Base-by-base conservation (phyloP, 2,888 invertebrate species). In the Dimorphilus gyrociliatus region DNA sequence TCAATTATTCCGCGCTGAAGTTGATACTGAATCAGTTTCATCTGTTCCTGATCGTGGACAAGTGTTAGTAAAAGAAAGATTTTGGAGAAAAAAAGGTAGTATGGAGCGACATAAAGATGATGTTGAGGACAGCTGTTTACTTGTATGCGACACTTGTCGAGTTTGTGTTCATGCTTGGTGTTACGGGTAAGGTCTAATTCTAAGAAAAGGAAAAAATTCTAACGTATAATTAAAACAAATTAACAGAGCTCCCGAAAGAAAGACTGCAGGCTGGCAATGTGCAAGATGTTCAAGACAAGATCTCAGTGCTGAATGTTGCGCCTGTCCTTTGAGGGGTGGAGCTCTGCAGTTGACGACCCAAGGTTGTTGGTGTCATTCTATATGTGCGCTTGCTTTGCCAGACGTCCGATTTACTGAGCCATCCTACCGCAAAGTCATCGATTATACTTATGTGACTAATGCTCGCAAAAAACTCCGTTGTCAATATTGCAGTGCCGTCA, bases 141-240 rank as follows among this genome's bases (percentile, higher is more conserved):
- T 72, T 7, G 60, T 64, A n/a, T 73, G 73, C 47, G 51, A 60
- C 19, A 59, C 61, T 25, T 73, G 73, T 48, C 56, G 63, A 37
- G 64, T 73, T 6, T 69, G 69, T 38, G 72, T 73, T 8, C 73
- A 73, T 48, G 67, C 69, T 2, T 65, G 66, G 43, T 42, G n/a
- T n/a, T n/a, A n/a, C n/a, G n/a, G n/a, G n/a, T n/a, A n/a, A n/a
- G n/a, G n/a, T n/a, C n/a, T n/a, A n/a, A n/a, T n/a, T n/a, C n/a
- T n/a, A n/a, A n/a, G n/a, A n/a, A n/a, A n/a, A n/a, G n/a, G n/a
- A n/a, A n/a, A n/a, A n/a, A n/a, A n/a, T n/a, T n/a, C n/a, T n/a
- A n/a, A n/a, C n/a, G n/a, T n/a, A n/a, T n/a, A n/a, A n/a, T n/a
- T n/a, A n/a, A n/a, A n/a, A n/a, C n/a, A n/a, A n/a, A n/a, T n/a